Evolutionary conservation across 2,113 vertebrate species (phyloP), one percentile per base, ranked within the genome.

Genomic region (Ginglymostoma cirratum): DNA sequence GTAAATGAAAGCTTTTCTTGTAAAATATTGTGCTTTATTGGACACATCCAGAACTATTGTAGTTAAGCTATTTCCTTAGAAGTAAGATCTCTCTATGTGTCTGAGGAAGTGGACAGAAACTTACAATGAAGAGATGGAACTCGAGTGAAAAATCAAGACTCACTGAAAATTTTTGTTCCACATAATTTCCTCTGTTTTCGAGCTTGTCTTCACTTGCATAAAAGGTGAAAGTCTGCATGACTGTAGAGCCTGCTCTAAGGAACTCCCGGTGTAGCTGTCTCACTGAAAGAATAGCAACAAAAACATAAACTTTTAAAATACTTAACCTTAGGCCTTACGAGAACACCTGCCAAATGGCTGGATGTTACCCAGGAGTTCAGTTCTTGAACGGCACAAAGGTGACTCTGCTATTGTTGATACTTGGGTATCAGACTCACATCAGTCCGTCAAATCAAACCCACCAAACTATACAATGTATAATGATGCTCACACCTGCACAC

Each of bases 191-290:
- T n/a, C 99, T 98, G 98, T 99, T 99, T 97, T 98, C 98, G 96
- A 99, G 98, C 96, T 99, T 99, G 96, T 99, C 99, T 14, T 99
- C 99, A 96, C 98, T 99, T 17, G 99, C 99, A 55, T 99, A 99
- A 97, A 99, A 99, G n/a, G 98, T 99, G 97, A 99, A 99, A 0
- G 99, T 98, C 97, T 99, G 99, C 97, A 99, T 98, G 97, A 99
- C 98, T 96, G 98, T 98, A 10, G 99, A 97, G 23, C 99, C 99
- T 0, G 99, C 98, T 96, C 99, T 98, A 95, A 99, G 98, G 97
- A 99, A 99, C 97, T 99, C 99, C 52, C 99, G 97, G 96, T 99
- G 99, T 97, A 99, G 99, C 98, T 99, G 99, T 61, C 98, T 98
- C 96, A 99, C 99, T 99, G 97, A 34, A 96, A 96, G 96, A 70